Evolutionary conservation across 2,797 vertebrate species (phyloP).

Genomic region (Melanotaenia parkinsoni): DNA sequence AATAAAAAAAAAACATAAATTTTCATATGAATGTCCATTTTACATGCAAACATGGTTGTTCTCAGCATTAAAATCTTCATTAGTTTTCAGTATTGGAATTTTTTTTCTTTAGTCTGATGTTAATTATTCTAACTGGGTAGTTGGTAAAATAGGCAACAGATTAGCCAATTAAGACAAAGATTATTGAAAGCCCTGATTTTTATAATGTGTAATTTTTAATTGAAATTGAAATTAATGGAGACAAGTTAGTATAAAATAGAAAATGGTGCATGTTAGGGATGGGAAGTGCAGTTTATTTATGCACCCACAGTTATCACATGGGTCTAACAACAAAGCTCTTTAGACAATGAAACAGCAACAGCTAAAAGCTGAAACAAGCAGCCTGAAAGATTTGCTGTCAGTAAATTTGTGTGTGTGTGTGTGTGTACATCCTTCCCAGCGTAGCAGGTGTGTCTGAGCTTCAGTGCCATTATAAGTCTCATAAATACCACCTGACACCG

Average conservation of each 20-base stretch:
- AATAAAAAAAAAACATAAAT: neutral
- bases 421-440: constrained; percentile 19
- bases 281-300: constrained; percentile 14
- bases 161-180: neutral
- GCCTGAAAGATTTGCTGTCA: constrained; percentile 6
- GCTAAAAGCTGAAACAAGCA: constrained; percentile 26
- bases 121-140: no score
- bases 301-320: constrained; percentile 14
- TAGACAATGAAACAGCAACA: constrained; percentile 9
- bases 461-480: constrained; percentile 68
- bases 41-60: no score
- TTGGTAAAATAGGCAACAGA: neutral
- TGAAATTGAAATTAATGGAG: constrained; percentile 3
- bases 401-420: constrained; percentile 6
- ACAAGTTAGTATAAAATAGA: neutral
- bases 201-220: neutral
- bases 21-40: no score
- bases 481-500: constrained; percentile 77
- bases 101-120: neutral
- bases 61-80: no score
- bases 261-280: neutral
- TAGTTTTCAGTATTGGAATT: no score
- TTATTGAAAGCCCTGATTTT: neutral
- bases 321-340: neutral
- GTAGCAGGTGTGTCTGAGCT: constrained; percentile 69